These are phyloP conservation scores for Gymnogyps californianus DNA, from an alignment of 2,113 vertebrate genomes.

Conservation along the genomic window DNA sequence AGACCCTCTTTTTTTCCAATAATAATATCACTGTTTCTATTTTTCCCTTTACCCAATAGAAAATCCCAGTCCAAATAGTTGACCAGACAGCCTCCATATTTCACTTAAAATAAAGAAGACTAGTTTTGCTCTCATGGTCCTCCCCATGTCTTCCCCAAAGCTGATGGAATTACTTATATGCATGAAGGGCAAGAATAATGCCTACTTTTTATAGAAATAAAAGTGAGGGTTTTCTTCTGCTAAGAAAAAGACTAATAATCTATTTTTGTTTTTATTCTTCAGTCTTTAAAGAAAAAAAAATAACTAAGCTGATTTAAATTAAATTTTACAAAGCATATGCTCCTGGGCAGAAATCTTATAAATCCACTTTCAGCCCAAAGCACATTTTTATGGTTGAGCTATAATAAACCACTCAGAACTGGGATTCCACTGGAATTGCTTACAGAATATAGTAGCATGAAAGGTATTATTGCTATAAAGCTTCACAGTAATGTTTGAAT, in stretches of 20 bases:
- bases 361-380: conserved; percentile 55
- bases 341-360: conserved; percentile 51
- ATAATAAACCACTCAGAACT: conserved; percentile 41
- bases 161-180: background rate
- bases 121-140: background rate
- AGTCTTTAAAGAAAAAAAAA: background rate
- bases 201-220: background rate
- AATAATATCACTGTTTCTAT: background rate
- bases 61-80: background rate
- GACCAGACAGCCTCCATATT: background rate
- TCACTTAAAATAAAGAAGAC: background rate
- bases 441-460: conserved; percentile 22
- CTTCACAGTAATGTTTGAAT: conserved; percentile 7
- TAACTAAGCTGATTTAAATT: conserved; percentile 68
- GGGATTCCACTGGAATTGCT: conserved; percentile 45
- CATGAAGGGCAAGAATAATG: background rate
- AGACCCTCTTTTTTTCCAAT: background rate
- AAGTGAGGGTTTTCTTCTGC: background rate
- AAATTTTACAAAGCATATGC: conserved; percentile 51
- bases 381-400: conserved; percentile 46
- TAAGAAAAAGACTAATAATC: background rate
- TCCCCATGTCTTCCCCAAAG: background rate
- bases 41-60: background rate
- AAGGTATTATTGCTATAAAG: conserved; percentile 41
- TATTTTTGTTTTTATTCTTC: conserved; percentile 18